Evolutionary conservation across 2,888 invertebrate genomes (phyloP), one percentile per base, ranked within the genome.

Genomic region (Liopterus haemorrhoidalis): DNA sequence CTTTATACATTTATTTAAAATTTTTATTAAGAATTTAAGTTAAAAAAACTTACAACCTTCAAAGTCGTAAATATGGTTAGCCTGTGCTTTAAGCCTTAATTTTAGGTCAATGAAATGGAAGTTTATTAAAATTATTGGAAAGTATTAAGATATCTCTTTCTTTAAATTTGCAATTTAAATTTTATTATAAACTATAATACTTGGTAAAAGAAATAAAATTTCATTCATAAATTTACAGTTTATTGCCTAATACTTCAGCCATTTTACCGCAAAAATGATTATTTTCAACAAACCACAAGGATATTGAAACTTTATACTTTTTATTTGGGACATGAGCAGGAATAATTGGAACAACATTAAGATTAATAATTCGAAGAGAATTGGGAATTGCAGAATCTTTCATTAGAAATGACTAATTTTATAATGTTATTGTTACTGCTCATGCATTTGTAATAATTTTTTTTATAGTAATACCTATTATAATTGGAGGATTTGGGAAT

Each of bases 401-500:
- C 66, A 76, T 85, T 71, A 77, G 76, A 6, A 78, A 83, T 70
- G 81, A 83, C 60, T 81, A 84, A 75, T 75, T 85, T 69, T 85
- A 84, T 73, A 85, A 88, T 67, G 76, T 79, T 49, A 75, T 87
- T 70, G 80, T 87, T 1, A 87, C 85, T 21, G 78, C 81, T 5
- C 85, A 87, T 73, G 86, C 84, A 41, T 82, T 87, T 68, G 70
- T 86, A 63, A 87, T 87, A 79, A 85, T 85, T 79, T 86, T 86
- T 70, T 49, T 30, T 71, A 78, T 82, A 70, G 77, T 80, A 33
- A 80, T 81, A 71, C 79, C 80, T 5, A 76, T 81, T 70, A 76
- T 82, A 76, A 80, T 82, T 72, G 86, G 86, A 42, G 85, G 86
- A 59, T 88, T 88, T 73, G 87, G 87, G 49, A 89, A 89, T 68